phyloP scores from a whole-genome alignment of 1,140 invertebrate species.

The Diuraphis noxia region DNA sequence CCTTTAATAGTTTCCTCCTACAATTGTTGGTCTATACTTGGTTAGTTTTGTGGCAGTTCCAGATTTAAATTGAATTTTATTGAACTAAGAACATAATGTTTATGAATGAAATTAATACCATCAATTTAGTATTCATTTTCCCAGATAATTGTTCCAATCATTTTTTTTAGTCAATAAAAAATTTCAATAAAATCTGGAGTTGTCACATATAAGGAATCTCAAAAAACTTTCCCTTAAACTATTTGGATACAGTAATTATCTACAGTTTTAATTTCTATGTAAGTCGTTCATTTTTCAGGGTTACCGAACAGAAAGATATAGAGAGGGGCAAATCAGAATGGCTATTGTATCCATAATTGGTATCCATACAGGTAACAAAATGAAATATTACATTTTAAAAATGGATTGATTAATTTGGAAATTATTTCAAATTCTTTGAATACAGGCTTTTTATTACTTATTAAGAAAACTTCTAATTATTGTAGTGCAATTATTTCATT shows the following conservation, averaged over 20 bases:
- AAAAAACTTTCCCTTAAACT: background rate
- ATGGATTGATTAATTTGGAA: background rate
- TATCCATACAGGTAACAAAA: conserved; percentile 44
- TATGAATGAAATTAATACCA: background rate
- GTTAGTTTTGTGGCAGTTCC: conserved; percentile 28
- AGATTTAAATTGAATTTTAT: background rate
- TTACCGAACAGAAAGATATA: conserved; percentile 16
- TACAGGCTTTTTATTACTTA: background rate
- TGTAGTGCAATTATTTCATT: background rate
- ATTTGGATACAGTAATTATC: background rate
- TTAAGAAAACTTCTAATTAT: background rate
- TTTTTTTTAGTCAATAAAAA: background rate
- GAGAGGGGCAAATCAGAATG: conserved; percentile 9
- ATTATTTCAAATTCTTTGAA: background rate
- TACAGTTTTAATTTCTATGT: conserved; percentile 51
- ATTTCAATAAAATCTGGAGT: conserved; percentile 24
- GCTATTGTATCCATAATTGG: conserved; percentile 12
- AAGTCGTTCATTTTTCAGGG: conserved; percentile 47
- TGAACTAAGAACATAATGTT: background rate
- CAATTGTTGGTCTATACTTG: background rate
- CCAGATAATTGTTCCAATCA: background rate
- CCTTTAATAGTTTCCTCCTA: background rate
- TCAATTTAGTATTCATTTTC: background rate
- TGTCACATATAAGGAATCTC: background rate
- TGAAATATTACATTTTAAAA: background rate